Evolutionary conservation across 2,113 vertebrate genomes (phyloP).

Genomic region (Hystrix brachyura): DNA sequence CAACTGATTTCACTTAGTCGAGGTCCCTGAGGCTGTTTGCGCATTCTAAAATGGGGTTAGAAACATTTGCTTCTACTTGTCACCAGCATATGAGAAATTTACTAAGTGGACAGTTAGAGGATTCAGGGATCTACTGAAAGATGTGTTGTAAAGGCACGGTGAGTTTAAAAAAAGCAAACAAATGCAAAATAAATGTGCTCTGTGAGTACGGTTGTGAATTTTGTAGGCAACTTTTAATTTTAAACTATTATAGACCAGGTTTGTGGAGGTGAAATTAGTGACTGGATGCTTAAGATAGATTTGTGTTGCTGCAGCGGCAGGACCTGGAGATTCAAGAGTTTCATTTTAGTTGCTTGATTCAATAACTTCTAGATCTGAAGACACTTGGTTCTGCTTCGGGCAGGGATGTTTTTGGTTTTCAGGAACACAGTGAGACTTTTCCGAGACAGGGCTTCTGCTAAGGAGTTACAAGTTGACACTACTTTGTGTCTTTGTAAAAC

Average conservation of each 20-base stretch:
- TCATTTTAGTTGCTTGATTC: not conserved
- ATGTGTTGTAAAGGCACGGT: not conserved
- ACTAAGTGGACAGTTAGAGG: not conserved
- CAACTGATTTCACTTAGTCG: constrained; percentile 56
- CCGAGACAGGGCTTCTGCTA: not conserved
- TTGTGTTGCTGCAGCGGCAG: not conserved
- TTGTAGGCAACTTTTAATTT: not conserved
- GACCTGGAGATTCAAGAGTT: not conserved
- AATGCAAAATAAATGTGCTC: not conserved
- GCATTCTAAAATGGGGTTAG: constrained; percentile 67
- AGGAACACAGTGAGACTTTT: not conserved
- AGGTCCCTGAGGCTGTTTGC: constrained; percentile 74
- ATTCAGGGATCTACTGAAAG: not conserved
- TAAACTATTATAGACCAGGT: not conserved
- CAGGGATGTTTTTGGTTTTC: not conserved
- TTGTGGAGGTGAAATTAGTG: not conserved
- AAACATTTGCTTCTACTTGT: constrained; percentile 43
- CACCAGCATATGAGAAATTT: not conserved
- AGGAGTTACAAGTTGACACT: not conserved
- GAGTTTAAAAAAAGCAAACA: not conserved
- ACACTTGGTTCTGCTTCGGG: not conserved
- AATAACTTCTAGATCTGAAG: not conserved
- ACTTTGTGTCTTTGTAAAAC: constrained; percentile 24
- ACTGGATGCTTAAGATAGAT: not conserved
- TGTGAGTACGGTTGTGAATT: not conserved